A percentile compares a stretch with the other conserved stretches of the same genome.
These are phyloP conservation scores for Montipora capricornis DNA, from an alignment of 64 coral and sea anemone genomes.

Conservation along the genomic window DNA sequence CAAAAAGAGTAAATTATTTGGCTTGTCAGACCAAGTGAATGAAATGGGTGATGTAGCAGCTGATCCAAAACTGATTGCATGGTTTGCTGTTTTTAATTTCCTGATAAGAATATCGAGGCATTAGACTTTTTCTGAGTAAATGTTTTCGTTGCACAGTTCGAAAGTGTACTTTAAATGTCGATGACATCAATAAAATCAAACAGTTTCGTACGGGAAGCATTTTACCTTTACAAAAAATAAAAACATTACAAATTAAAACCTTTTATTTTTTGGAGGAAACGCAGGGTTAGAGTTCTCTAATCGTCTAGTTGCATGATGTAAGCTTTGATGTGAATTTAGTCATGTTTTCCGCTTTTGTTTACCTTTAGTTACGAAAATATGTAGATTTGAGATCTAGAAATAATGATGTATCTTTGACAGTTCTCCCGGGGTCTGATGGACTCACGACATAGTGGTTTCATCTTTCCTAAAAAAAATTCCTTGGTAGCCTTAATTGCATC, in stretches of 20 bases:
- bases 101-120: neutral
- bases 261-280: neutral
- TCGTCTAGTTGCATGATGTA: neutral
- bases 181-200: slow-evolving; percentile 28
- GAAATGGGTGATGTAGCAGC: neutral
- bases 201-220: neutral
- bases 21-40: neutral
- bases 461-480: neutral
- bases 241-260: neutral
- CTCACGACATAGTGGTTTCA: neutral
- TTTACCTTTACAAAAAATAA: too few relatives aligned
- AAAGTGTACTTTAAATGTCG: slow-evolving; percentile 10
- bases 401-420: neutral
- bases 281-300: neutral
- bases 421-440: neutral
- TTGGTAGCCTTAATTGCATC: neutral
- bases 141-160: neutral
- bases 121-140: neutral
- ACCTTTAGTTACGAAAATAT: slow-evolving; percentile 26
- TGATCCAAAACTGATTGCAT: neutral
- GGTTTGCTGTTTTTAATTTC: neutral
- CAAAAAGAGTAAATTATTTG: neutral
- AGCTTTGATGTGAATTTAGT: neutral
- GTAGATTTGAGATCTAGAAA: neutral
- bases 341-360: neutral